Evolutionary conservation across 2,797 vertebrate species (phyloP).

Genomic region (Pipistrellus pygmaeus): DNA sequence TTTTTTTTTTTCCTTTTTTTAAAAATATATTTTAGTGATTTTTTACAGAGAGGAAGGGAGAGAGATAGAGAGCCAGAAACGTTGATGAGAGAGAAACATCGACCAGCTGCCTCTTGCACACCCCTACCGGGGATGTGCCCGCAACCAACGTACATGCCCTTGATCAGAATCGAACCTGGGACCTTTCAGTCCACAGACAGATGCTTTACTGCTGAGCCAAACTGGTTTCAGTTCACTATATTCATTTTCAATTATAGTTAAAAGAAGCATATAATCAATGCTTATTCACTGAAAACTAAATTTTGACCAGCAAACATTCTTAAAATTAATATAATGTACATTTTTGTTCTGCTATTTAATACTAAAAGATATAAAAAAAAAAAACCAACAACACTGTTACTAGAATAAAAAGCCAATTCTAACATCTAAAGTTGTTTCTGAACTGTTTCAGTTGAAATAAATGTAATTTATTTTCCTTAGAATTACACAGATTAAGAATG

Average conservation of each 20-base stretch:
- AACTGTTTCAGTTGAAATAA: slow-evolving; percentile 6
- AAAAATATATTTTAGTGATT: too few species aligned
- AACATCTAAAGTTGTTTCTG: slow-evolving; percentile 16
- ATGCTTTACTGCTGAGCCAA: too few species aligned
- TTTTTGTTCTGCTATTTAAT: background rate
- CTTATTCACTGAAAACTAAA: background rate
- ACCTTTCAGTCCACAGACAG: too few species aligned
- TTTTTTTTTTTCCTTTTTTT: too few species aligned
- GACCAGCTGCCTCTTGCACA: too few species aligned
- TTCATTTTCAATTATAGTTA: slow-evolving; percentile 14
- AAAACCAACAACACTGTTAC: background rate
- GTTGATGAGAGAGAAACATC: too few species aligned
- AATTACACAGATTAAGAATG: slow-evolving; percentile 4
- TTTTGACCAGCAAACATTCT: slow-evolving; percentile 2
- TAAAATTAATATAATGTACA: slow-evolving; percentile 17
- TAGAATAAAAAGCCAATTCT: background rate
- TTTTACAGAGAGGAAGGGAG: too few species aligned
- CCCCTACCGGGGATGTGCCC: too few species aligned
- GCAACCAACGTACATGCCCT: too few species aligned
- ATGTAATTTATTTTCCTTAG: background rate
- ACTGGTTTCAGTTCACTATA: background rate
- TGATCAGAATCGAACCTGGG: too few species aligned
- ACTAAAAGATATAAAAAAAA: background rate
- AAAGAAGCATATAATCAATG: background rate
- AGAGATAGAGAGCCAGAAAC: too few species aligned